phyloP scores from a whole-genome alignment of 2,797 vertebrate genomes.

The Sebastes nivosus region DNA sequence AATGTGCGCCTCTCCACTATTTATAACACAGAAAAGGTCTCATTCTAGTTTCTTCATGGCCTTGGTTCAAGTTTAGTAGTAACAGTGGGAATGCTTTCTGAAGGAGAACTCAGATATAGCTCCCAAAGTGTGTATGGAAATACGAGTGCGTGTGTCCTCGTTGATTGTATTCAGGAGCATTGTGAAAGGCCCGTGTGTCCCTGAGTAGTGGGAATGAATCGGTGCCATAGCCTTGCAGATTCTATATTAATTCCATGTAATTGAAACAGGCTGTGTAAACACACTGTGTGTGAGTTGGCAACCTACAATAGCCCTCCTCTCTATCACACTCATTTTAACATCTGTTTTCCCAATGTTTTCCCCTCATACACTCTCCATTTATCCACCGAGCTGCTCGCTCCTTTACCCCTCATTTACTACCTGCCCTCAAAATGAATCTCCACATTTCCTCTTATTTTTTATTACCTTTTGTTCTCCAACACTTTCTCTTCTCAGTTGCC shows the following conservation, averaged over 20 bases:
- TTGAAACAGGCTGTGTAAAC: constrained; percentile 40
- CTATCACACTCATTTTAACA: constrained; percentile 21
- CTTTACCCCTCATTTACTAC: constrained; percentile 2
- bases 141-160: constrained; percentile 5
- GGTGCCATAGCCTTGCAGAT: constrained; percentile 16
- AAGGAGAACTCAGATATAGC: not conserved
- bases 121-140: not conserved
- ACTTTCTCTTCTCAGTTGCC: not conserved
- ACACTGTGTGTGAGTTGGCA: constrained; percentile 1
- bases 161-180: constrained; percentile 2
- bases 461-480: constrained; percentile 2
- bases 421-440: constrained; percentile 12
- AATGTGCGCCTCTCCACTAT: not conserved
- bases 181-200: constrained; percentile 22
- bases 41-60: not conserved
- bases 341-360: constrained; percentile 20
- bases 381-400: not conserved
- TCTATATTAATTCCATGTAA: constrained; percentile 36
- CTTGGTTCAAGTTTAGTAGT: not conserved
- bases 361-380: not conserved
- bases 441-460: not conserved
- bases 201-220: constrained; percentile 29
- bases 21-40: not conserved
- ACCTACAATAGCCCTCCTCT: not conserved
- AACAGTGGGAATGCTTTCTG: not conserved